A percentile compares a stretch with the other conserved stretches of the same genome.
These are phyloP conservation scores for Peromyscus aztecus DNA, from an alignment of 2,797 vertebrate species.

Conservation along the genomic window DNA sequence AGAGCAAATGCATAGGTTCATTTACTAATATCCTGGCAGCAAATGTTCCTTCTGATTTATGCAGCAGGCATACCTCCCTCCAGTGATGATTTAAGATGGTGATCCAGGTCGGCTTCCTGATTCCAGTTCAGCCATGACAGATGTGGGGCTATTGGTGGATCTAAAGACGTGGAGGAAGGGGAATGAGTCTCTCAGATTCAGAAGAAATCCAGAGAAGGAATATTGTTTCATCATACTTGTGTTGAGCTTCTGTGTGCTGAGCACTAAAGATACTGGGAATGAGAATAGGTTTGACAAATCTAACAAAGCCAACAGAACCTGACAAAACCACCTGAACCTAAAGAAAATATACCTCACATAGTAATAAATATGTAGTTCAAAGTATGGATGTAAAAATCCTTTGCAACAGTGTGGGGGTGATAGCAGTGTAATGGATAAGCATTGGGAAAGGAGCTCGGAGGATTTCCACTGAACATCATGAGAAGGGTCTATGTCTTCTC, in stretches of 20 bases:
- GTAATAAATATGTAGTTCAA: conserved; percentile 15
- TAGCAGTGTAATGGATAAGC: background rate
- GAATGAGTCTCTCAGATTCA: background rate
- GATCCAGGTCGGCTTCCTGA: background rate
- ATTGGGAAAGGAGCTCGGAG: conserved; percentile 13
- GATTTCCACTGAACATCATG: background rate
- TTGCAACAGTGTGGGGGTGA: background rate
- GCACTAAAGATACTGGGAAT: background rate
- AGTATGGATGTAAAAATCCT: conserved; percentile 41
- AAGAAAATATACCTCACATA: conserved; percentile 32
- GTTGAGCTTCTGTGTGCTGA: conserved; percentile 26
- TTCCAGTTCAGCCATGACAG: background rate
- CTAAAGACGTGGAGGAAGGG: background rate
- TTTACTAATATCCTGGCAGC: conserved; percentile 50
- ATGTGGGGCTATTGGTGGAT: conserved; percentile 1
- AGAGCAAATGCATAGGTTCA: conserved; percentile 23
- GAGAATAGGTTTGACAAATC: background rate
- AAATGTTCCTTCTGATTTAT: conserved; percentile 33
- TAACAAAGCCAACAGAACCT: conserved; percentile 7
- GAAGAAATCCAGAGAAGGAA: conserved; percentile 54
- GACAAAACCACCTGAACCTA: background rate
- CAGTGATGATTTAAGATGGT: background rate
- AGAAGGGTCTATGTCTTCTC: conserved; percentile 19
- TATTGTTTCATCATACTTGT: conserved; percentile 35
- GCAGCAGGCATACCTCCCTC: background rate